phyloP scores from a whole-genome alignment of 2,797 vertebrate species.

The Mallotus villosus region DNA sequence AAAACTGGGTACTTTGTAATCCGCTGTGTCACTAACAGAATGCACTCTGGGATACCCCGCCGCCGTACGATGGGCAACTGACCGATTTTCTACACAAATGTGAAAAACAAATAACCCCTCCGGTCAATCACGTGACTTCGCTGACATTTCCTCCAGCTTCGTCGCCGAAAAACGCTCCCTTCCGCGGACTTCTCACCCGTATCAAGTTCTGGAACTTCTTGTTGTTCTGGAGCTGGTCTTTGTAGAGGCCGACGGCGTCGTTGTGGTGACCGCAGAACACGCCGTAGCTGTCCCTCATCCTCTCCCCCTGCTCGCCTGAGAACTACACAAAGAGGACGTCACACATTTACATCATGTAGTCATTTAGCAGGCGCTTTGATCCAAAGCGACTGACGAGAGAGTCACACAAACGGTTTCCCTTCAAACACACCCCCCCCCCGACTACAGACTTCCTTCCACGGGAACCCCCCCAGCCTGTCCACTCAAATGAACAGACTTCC shows the following conservation, averaged over 20 bases:
- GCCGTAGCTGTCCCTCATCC: conserved; percentile 80
- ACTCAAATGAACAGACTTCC: too few species aligned
- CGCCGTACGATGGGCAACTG: conserved; percentile 84
- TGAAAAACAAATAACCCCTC: not conserved
- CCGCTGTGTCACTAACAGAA: conserved; percentile 92
- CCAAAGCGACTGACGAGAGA: not conserved
- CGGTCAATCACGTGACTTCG: not conserved
- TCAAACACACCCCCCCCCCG: too few species aligned
- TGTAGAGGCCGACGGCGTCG: conserved; percentile 83
- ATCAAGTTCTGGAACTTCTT: conserved; percentile 89
- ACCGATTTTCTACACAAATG: conserved; percentile 81
- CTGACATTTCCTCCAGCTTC: not conserved
- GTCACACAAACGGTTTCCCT: not conserved
- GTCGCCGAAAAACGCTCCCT: not conserved
- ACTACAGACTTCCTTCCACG: not conserved
- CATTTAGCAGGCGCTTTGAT: too few species aligned
- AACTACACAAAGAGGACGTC: conserved; percentile 73
- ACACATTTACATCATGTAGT: not conserved
- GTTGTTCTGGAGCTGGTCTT: conserved; percentile 86
- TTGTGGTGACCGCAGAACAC: conserved; percentile 85
- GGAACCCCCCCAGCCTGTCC: too few species aligned
- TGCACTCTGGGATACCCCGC: conserved; percentile 87
- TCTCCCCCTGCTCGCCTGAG: conserved; percentile 80
- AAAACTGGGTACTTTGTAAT: conserved; percentile 95
- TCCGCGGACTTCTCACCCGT: conserved; percentile 70